Percentiles rank a stretch among this genome's conserved stretches.
phyloP scores from a whole-genome alignment of 2,888 invertebrate genomes.

The Incurvaria masculella region DNA sequence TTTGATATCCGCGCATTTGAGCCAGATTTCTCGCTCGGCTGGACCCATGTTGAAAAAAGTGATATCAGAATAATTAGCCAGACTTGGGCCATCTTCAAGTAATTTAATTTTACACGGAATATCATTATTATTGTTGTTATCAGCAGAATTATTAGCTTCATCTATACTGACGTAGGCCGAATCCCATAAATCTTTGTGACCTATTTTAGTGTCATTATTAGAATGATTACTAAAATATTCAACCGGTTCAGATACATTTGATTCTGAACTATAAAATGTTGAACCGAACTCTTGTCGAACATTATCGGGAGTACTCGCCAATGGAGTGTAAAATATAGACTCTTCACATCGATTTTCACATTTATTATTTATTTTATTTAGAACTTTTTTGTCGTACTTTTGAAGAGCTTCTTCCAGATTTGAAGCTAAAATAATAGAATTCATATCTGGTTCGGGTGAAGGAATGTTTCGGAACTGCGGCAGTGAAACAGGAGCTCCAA shows the following conservation, averaged over 20 bases:
- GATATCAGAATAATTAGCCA: constrained; percentile 24
- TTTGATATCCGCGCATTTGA: constrained; percentile 31
- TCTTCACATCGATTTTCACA: constrained; percentile 10
- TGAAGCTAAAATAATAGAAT: constrained; percentile 26
- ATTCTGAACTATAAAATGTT: constrained; percentile 34
- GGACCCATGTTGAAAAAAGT: constrained; percentile 40
- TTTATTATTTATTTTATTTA: constrained; percentile 9
- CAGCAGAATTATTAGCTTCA: constrained; percentile 43
- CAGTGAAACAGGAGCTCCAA: constrained; percentile 50
- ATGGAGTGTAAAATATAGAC: constrained; percentile 9
- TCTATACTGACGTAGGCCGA: constrained; percentile 55
- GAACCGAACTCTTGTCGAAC: constrained; percentile 19
- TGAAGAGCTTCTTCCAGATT: constrained; percentile 18
- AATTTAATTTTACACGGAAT: constrained; percentile 8
- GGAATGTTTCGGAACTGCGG: constrained; percentile 35
- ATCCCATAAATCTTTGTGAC: constrained; percentile 48
- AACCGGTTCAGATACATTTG: constrained; percentile 16
- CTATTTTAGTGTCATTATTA: constrained; percentile 25
- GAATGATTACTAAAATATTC: background rate
- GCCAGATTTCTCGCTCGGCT: constrained; percentile 47
- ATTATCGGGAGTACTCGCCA: constrained; percentile 11
- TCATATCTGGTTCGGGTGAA: constrained; percentile 32
- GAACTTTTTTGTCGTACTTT: constrained; percentile 16
- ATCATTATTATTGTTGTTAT: constrained; percentile 36
- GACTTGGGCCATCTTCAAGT: constrained; percentile 24